Conservation (phyloP, 2,113 vertebrate genomes). For the Choloepus hoffmanni region DNA sequence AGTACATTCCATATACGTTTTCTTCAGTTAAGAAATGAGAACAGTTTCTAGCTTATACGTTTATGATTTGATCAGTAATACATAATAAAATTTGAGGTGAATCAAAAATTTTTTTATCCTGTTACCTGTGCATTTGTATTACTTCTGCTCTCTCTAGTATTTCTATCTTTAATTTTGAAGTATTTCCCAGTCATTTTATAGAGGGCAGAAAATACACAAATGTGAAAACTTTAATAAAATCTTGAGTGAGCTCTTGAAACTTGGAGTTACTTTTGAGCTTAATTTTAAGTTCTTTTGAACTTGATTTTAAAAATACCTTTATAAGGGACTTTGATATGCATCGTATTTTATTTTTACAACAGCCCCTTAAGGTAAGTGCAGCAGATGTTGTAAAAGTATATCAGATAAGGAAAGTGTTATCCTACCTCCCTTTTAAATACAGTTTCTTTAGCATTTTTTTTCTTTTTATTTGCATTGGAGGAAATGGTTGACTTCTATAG, state of each 20-base stretch:
- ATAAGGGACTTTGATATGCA: constrained; percentile 10
- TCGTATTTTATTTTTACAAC: constrained; percentile 59
- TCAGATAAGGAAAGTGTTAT: constrained; percentile 27
- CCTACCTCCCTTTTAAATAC: constrained; percentile 47
- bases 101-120: constrained; percentile 53
- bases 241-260: constrained; percentile 40
- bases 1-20: not conserved
- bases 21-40: constrained; percentile 42
- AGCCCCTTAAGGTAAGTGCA: constrained; percentile 40
- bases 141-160: constrained; percentile 26
- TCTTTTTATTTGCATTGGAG: constrained; percentile 57
- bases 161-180: constrained; percentile 49
- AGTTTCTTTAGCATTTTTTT: constrained; percentile 32
- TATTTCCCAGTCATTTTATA: constrained; percentile 54
- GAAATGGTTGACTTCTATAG: constrained; percentile 37
- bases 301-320: constrained; percentile 11
- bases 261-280: constrained; percentile 44
- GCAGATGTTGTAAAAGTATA: constrained; percentile 36
- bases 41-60: constrained; percentile 7
- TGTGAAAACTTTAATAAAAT: constrained; percentile 49
- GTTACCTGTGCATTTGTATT: constrained; percentile 38
- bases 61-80: constrained; percentile 55
- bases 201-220: constrained; percentile 23
- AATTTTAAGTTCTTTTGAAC: not conserved
- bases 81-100: constrained; percentile 40